A percentile compares a stretch with the other conserved stretches of the same genome.
These are phyloP conservation scores for Shinisaurus crocodilurus DNA, from an alignment of 2,113 vertebrate species.

Conservation along the genomic window DNA sequence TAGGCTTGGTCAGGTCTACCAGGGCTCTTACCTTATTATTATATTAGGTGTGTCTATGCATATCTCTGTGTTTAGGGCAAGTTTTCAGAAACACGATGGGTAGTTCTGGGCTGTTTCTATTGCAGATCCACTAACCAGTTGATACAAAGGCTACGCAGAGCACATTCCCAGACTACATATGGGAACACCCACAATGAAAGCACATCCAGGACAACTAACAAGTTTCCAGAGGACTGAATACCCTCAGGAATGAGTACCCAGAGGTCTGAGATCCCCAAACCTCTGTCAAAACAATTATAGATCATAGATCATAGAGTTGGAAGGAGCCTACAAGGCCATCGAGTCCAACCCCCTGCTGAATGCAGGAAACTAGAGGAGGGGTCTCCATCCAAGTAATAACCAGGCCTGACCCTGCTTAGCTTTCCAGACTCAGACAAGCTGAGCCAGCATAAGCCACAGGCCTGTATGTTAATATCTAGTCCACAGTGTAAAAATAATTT, in stretches of 20 bases:
- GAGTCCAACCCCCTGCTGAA: too few species aligned
- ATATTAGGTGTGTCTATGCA: background rate
- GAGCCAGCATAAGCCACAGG: too few species aligned
- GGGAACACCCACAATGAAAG: rapidly evolving
- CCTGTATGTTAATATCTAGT: conserved; percentile 28
- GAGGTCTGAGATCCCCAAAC: conserved; percentile 5
- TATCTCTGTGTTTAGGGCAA: background rate
- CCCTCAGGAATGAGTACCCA: conserved; percentile 8
- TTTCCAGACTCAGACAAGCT: too few species aligned
- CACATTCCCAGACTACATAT: background rate
- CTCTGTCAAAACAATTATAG: conserved; percentile 35
- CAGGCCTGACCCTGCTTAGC: too few species aligned
- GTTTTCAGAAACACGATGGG: background rate
- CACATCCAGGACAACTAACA: background rate
- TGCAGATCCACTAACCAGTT: background rate
- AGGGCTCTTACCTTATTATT: background rate
- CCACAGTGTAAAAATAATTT: background rate
- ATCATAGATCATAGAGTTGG: too few species aligned
- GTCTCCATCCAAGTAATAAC: too few species aligned
- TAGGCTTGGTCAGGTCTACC: background rate
- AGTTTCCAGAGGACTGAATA: too few species aligned
- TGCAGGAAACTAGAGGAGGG: too few species aligned
- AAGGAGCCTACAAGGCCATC: too few species aligned
- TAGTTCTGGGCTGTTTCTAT: background rate
- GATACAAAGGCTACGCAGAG: background rate